phyloP scores from a whole-genome alignment of 1,140 invertebrate species.

The Scylla paramamosain region DNA sequence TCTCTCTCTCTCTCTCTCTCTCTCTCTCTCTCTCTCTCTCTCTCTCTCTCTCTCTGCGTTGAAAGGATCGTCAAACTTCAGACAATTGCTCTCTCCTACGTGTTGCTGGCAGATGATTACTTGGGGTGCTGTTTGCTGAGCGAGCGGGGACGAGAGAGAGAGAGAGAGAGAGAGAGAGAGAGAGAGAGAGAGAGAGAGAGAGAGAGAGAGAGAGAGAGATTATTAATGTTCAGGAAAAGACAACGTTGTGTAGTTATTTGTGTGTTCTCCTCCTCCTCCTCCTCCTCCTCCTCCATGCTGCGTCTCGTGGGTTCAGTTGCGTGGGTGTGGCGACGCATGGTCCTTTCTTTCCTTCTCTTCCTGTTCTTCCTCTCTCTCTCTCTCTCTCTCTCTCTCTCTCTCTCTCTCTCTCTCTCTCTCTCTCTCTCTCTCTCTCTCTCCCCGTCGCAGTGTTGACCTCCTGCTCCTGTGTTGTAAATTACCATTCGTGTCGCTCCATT shows the following conservation, averaged over 20 bases:
- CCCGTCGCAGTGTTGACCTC: too few relatives aligned
- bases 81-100: not conserved
- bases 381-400: not conserved
- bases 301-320: not conserved
- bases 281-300: not conserved
- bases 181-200: not conserved
- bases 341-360: not conserved
- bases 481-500: too few relatives aligned
- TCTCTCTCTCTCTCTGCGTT: too few relatives aligned
- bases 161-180: slow-evolving; percentile 3
- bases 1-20: too few relatives aligned
- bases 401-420: too few relatives aligned
- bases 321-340: not conserved
- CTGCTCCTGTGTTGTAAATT: too few relatives aligned
- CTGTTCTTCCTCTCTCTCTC: not conserved
- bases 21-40: too few relatives aligned
- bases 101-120: not conserved
- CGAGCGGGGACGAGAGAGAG: not conserved
- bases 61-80: too few relatives aligned
- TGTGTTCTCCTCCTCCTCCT: not conserved
- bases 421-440: too few relatives aligned
- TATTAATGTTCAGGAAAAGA: not conserved
- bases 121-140: not conserved
- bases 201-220: not conserved
- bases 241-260: not conserved